Base-by-base conservation (phyloP, 2,113 vertebrate genomes). In the Etheostoma cragini region DNA sequence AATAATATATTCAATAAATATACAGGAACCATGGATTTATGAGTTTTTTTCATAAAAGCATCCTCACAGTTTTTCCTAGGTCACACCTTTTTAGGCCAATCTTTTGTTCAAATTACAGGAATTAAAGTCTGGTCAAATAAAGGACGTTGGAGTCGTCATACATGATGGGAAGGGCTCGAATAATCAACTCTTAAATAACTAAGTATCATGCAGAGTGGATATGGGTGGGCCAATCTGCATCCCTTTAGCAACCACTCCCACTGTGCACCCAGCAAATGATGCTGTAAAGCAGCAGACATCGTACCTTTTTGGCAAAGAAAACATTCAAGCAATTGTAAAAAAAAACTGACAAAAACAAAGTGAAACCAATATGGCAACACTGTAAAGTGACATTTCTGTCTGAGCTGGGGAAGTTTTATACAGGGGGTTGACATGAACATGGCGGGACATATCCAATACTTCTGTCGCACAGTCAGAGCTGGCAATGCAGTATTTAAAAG, bases 1-100 rank as follows among this genome's bases (percentile, higher is more conserved):
- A 81, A 87, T 78, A 88, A 89, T 89, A 89, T 87, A 79, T 88
- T 93, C 83, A 94, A 93, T 93, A 94, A 94, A 94, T 94, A 94
- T 88, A 92, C 90, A 92, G 81, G 85, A 83, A 88, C 63, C 3
- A 68, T 82, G 42, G 58, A 76, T 52, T 64, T 26, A 26, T 38
- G 54, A 30, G 19, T 35, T 58, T 54, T 82, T 61, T 82, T 83
- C 72, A 77, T 87, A 86, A 87, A 86, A 85, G 56, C 52, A 79
- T 81, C 63, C 30, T 80, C 42, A 83, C 24, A 82, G 38, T 42
- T 42, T 42, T 42, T 11, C 38, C 38, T 42, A 42, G 38, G 38
- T 42, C 38, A 42, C 38, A 42, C 8, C 38, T 42, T 42, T 56
- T 26, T 16, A 14, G n/a, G 42, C 17, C 15, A 56, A 60, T 46